Conservation (phyloP, 2,888 invertebrate genomes). For the Dryomyza anilis region DNA sequence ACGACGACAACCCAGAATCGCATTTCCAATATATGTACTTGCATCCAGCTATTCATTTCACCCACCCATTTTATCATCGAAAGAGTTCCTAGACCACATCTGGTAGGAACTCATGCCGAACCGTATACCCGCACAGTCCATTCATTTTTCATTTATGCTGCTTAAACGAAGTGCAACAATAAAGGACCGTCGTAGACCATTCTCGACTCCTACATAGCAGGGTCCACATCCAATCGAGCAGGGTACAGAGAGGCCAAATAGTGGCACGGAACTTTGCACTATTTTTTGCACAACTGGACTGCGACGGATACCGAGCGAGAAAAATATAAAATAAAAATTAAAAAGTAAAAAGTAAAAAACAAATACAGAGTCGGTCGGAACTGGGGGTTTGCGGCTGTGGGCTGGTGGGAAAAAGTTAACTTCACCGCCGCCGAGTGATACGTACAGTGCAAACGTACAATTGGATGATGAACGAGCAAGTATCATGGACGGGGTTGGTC, state of each 20-base stretch:
- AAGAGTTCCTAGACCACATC: too few species aligned
- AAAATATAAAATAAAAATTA: background rate
- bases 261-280: constrained; percentile 52
- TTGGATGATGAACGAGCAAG: constrained; percentile 55
- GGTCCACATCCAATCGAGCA: constrained; percentile 33
- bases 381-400: background rate
- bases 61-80: too few species aligned
- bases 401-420: too few species aligned
- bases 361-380: background rate
- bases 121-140: constrained; percentile 1
- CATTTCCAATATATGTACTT: background rate
- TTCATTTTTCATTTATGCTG: constrained; percentile 18
- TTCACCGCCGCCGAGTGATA: too few species aligned
- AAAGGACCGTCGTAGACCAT: background rate
- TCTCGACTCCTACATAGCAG: constrained; percentile 19
- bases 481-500: constrained; percentile 50
- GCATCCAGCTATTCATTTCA: background rate
- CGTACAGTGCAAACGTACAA: constrained; percentile 54
- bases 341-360: background rate
- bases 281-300: constrained; percentile 13
- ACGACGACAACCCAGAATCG: background rate
- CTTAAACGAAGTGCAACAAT: constrained; percentile 9
- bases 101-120: too few species aligned
- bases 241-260: constrained; percentile 50
- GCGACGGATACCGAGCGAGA: too few species aligned